Evolutionary conservation across 64 coral and sea anemone species (phyloP), one percentile per base, ranked within the genome.

Genomic region (Stylophora pistillata): DNA sequence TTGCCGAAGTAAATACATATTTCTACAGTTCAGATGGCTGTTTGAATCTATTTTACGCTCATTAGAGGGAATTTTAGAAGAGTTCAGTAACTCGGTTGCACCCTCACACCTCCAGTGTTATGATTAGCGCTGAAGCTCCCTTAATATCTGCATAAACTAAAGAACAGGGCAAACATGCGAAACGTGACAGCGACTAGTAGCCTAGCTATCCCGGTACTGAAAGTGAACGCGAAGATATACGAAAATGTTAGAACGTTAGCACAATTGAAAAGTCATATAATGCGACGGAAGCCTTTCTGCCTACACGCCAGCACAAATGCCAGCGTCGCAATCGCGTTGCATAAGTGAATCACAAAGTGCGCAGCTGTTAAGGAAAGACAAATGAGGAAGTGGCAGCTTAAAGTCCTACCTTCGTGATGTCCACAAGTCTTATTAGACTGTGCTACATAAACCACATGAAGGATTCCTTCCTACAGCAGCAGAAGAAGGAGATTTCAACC

Each of bases 51-150:
- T 37, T 64, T 82, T 30, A 41, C 2, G 10, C 56, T 15, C 12
- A 17, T 30, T 23, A 64, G 30, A 27, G 15, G 20, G 26, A 47
- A 37, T 82, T 64, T 15, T 27, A 5, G 9, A 56, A 27, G 12
- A 73, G 12, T 1, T 0, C 52, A 78, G 52, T 26, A 56, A 11
- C 64, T 21, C 5, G 11, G 23, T 68, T 21, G 20, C 13, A 57
- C 9, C 60, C 3, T 82, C 58, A 63, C 30, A 62, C 78, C 18
- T 82, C 78, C 30, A 64, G 58, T 82, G 78, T 82, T 82, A 82
- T 30, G 26, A 82, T 23, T 23, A 15, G 55, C 20, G 26, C 9
- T 64, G 61, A 18, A 64, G 61, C 61, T 20, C 23, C 61, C 3
- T 4, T 64, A 64, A 64, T 9, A 64, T 64, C 61, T 64, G 61